These are phyloP conservation scores for Cinclus mexicanus DNA, from an alignment of 2,113 vertebrate species.

Conservation along the genomic window DNA sequence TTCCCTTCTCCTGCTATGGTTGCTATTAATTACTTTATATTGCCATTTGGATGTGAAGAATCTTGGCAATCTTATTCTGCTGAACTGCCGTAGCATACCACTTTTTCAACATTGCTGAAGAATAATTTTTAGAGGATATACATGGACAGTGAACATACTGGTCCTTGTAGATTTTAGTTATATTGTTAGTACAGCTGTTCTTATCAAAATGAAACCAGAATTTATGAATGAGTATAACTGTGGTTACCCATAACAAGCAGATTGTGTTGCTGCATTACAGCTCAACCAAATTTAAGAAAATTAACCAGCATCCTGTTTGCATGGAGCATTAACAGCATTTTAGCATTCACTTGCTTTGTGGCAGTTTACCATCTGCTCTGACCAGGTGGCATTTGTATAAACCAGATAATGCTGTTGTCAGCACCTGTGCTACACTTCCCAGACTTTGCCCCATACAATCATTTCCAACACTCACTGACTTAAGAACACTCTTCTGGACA, in stretches of 20 bases:
- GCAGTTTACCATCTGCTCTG: slow-evolving; percentile 68
- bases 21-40: not conserved
- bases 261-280: slow-evolving; percentile 30
- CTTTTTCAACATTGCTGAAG: not conserved
- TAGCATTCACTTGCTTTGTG: slow-evolving; percentile 22
- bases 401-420: slow-evolving; percentile 59
- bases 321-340: slow-evolving; percentile 29
- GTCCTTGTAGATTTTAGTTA: slow-evolving; percentile 33
- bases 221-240: slow-evolving; percentile 59
- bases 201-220: slow-evolving; percentile 59
- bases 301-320: slow-evolving; percentile 45
- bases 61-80: not conserved
- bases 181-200: slow-evolving; percentile 56
- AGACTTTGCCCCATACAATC: not conserved
- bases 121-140: slow-evolving; percentile 26
- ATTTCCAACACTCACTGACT: slow-evolving; percentile 5
- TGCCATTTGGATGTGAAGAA: not conserved
- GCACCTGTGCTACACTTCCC: slow-evolving; percentile 32
- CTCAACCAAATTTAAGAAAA: slow-evolving; percentile 60
- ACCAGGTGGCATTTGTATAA: slow-evolving; percentile 67
- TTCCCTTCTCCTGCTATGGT: not conserved
- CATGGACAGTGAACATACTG: slow-evolving; percentile 7
- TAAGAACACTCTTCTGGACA: slow-evolving; percentile 20
- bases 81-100: not conserved
- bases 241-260: slow-evolving; percentile 37